Evolutionary conservation across 2,888 invertebrate genomes (phyloP), one percentile per base, ranked within the genome.

Genomic region (Cetonia aurata): DNA sequence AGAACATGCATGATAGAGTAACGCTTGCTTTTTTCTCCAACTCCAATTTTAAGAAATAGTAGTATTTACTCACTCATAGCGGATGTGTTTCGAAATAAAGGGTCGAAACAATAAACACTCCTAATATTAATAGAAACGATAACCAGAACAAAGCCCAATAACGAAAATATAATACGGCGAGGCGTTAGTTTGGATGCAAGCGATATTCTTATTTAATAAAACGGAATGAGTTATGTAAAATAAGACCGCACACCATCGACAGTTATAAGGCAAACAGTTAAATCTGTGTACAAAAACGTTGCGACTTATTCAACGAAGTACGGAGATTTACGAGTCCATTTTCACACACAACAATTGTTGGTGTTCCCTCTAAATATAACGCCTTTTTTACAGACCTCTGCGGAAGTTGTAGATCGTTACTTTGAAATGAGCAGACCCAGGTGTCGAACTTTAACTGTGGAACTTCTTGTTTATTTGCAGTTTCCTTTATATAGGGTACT

Each of bases 341-440:
- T 76, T 75, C 72, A 77, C 74, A 25, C 25, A 77, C 75, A 74
- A 76, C 77, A 78, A 77, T 77, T 75, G 74, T 76, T 76, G 74
- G 75, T 76, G 25, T 25, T 75, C 74, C 75, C 74, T 75, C 78
- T 79, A 79, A 79, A 79, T 79, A 77, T 79, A 79, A 79, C 74
- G 74, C 74, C 73, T 73, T 77, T 25, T 77, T 77, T 78, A 76
- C 76, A 66, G 76, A 74, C 75, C 73, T 65, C 44, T 70, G 73
- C 79, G 79, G 79, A 79, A 79, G 77, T 77, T 75, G 70, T 73
- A 70, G 74, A 72, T 77, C 78, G 77, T 78, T 78, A 76, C 69
- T 55, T 70, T 75, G 74, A 77, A 78, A 77, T 75, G 76, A 78
- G 75, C 75, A 71, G 73, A 77, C 75, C 78, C 77, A 78, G 78